These are phyloP conservation scores for Micrastur ruficollis DNA, from an alignment of 2,797 vertebrate genomes.

Conservation along the genomic window DNA sequence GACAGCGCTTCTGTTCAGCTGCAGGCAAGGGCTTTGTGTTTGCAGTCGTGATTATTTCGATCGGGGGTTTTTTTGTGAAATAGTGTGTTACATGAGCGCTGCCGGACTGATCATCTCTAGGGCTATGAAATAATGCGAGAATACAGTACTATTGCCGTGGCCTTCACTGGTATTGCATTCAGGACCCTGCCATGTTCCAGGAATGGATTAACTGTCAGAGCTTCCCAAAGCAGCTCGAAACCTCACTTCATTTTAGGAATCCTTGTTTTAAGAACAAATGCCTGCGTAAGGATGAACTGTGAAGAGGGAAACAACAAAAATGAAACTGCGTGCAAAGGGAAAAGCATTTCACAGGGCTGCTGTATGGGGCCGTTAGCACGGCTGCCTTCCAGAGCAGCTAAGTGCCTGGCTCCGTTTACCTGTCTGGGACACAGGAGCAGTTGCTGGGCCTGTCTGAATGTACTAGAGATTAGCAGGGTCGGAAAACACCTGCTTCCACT, in stretches of 20 bases:
- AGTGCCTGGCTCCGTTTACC: neutral
- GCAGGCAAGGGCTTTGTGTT: neutral
- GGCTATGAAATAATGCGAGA: neutral
- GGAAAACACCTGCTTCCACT: constrained; percentile 58
- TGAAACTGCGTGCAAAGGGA: neutral
- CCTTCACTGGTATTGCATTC: neutral
- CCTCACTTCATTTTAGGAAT: neutral
- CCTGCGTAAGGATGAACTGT: neutral
- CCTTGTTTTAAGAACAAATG: neutral
- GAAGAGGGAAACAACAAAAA: neutral
- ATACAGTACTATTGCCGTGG: rapidly evolving
- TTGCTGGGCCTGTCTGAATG: constrained; percentile 1
- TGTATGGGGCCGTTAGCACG: rapidly evolving
- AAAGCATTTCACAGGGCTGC: neutral
- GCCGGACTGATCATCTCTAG: neutral
- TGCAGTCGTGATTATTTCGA: neutral
- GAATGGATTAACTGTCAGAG: neutral
- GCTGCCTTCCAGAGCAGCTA: neutral
- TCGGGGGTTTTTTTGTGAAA: neutral
- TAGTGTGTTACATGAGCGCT: neutral
- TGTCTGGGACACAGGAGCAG: neutral
- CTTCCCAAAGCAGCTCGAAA: neutral
- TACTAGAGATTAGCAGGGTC: constrained; percentile 15
- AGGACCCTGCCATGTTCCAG: rapidly evolving
- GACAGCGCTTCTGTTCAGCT: neutral